A percentile compares a stretch with the other conserved stretches of the same genome.
Conservation (phyloP, 2,888 invertebrate species). For the Arenicola marina region DNA sequence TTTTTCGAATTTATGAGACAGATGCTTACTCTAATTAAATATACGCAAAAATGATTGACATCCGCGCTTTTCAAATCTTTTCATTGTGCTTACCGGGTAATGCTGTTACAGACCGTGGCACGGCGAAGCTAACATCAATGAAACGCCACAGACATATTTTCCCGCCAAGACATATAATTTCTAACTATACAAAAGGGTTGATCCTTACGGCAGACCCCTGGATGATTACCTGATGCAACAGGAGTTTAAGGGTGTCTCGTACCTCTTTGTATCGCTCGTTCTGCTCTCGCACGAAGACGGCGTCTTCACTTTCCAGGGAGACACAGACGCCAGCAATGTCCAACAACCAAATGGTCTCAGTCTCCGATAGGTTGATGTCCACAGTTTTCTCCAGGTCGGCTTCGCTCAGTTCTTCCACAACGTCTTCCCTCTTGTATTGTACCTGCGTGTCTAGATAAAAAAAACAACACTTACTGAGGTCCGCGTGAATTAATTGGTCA, state of each 20-base stretch:
- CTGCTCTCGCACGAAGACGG: slow-evolving; percentile 39
- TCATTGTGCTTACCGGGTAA: too few species aligned
- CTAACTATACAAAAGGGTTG: too few species aligned
- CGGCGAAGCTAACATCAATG: too few species aligned
- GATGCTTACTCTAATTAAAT: too few species aligned
- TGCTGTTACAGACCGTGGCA: too few species aligned
- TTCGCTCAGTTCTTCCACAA: slow-evolving; percentile 49
- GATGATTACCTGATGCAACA: neutral
- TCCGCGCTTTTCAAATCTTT: too few species aligned
- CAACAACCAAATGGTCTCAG: slow-evolving; percentile 58
- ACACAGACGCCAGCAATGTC: slow-evolving; percentile 54
- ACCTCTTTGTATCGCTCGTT: slow-evolving; percentile 54
- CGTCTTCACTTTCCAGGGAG: slow-evolving; percentile 52
- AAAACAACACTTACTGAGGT: neutral
- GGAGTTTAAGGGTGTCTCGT: neutral
- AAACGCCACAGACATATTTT: too few species aligned
- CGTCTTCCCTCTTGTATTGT: slow-evolving; percentile 43
- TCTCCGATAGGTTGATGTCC: slow-evolving; percentile 52
- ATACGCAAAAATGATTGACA: too few species aligned
- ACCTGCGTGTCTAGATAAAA: slow-evolving; percentile 7
- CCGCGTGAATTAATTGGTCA: too few species aligned
- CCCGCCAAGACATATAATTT: too few species aligned
- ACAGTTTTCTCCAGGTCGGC: slow-evolving; percentile 52
- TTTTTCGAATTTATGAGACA: too few species aligned
- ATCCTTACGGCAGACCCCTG: too few species aligned